Conservation (phyloP, 2,113 vertebrate species). For the Chaetodon auriga region DNA sequence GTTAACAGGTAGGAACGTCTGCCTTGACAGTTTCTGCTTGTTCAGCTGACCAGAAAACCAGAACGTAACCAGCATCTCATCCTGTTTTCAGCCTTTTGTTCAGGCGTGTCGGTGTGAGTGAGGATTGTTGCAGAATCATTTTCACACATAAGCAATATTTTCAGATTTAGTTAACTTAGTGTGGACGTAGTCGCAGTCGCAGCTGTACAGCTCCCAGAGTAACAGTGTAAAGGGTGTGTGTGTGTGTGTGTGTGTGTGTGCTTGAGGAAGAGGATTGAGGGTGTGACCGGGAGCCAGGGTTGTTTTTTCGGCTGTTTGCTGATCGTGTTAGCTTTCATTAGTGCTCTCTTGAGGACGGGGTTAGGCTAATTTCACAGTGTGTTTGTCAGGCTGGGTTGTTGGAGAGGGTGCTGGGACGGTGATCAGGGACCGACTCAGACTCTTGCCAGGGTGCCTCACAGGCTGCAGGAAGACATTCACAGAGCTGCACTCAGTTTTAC, state of each 20-base stretch:
- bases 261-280: not conserved
- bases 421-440: not conserved
- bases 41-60: not conserved
- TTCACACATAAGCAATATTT: not conserved
- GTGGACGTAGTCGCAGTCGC: not conserved
- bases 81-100: not conserved
- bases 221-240: not conserved
- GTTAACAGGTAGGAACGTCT: not conserved
- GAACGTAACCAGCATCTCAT: not conserved
- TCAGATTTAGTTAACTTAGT: not conserved
- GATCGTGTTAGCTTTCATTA: slow-evolving; percentile 4
- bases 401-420: not conserved
- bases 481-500: no score
- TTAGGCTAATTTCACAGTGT: slow-evolving; percentile 4
- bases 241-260: not conserved
- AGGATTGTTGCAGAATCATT: not conserved
- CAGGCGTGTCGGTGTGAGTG: not conserved
- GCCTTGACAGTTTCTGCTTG: not conserved
- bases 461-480: no score
- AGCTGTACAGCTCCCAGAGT: not conserved
- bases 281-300: not conserved
- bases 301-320: not conserved
- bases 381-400: not conserved
- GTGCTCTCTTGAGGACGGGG: not conserved
- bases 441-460: not conserved